Base-by-base conservation (phyloP, 2,797 vertebrate species). In the Tragopan temminckii region DNA sequence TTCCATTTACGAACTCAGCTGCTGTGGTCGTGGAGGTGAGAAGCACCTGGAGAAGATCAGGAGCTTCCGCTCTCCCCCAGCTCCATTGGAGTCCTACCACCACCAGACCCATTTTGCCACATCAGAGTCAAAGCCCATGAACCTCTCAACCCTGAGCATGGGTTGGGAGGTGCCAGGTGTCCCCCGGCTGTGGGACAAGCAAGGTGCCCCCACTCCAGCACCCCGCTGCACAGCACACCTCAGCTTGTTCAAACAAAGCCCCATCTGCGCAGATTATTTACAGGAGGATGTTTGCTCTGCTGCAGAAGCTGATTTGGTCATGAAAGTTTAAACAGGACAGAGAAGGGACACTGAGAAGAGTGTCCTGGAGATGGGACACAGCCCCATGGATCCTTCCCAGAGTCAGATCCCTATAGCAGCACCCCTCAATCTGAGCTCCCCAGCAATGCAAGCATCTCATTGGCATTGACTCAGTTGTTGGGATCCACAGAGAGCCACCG, bases 231-330 rank as follows among this genome's bases (percentile, higher is more conserved):
- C 52, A 0, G 9, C 9, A 31, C 69, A 20, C 71, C 35, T 6
- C 81, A 70, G 58, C 87, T 80, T 94, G 81, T 67, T 88, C 91
- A 95, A 96, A 96, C 67, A 94, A 92, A 94, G 63, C 83, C 42
- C 92, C 94, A 90, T 95, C 93, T 94, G 93, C 76, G 42, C 75
- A 29, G 36, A 27, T 64, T 58, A 63, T 95, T 93, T 87, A 68
- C 42, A 86, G 69, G 86, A 67, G 1, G 3, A 66, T 58, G 61
- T 95, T 96, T 90, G 77, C 67, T 91, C 75, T 85, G 13, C 16
- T 52, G 33, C 78, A 85, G 75, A 18, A 84, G 68, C 86, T 46
- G 71, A 84, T 85, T 82, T 43, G 61, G 48, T 16, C 75, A 50
- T 69, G 69, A 17, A 87, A 78, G 75, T 89, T 96, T 87, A 82